Percentiles rank a stretch among this genome's conserved stretches.
Conservation (phyloP, 2,888 invertebrate species). For the Amphimallon solstitiale region DNA sequence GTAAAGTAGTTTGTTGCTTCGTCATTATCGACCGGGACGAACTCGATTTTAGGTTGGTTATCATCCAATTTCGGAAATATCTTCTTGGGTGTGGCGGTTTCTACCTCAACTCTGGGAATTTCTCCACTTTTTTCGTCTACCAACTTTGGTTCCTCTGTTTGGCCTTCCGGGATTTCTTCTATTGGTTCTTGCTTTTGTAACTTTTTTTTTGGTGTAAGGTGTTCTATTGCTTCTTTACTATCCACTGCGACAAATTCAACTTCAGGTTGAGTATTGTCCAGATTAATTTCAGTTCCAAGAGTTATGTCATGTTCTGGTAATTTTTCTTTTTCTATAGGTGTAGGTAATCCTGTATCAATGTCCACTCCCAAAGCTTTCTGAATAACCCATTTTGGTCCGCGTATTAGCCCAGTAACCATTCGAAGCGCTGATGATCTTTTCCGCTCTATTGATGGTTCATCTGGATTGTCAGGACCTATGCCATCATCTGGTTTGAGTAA, state of each 20-base stretch:
- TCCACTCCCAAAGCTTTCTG: slow-evolving; percentile 3
- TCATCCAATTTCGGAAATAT: no score
- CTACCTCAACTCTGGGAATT: no score
- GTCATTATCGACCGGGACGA: no score
- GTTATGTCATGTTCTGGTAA: not conserved
- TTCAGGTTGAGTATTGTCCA: not conserved
- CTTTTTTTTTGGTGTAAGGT: not conserved
- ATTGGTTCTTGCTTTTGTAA: not conserved
- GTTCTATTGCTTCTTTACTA: not conserved
- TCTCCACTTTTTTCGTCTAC: no score
- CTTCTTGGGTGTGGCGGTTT: no score
- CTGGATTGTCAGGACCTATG: no score
- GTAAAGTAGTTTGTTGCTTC: no score
- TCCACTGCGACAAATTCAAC: slow-evolving; percentile 9
- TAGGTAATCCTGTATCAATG: slow-evolving; percentile 10
- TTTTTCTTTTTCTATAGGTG: not conserved
- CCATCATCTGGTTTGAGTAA: not conserved
- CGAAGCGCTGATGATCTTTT: not conserved
- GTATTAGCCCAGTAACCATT: not conserved
- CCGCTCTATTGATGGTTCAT: not conserved
- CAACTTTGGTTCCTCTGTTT: no score
- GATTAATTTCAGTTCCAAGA: not conserved
- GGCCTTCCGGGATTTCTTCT: not conserved
- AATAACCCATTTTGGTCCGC: slow-evolving; percentile 18
- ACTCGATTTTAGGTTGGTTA: no score